These are phyloP conservation scores for Struthio camelus DNA, from an alignment of 2,113 vertebrate genomes.

Conservation along the genomic window DNA sequence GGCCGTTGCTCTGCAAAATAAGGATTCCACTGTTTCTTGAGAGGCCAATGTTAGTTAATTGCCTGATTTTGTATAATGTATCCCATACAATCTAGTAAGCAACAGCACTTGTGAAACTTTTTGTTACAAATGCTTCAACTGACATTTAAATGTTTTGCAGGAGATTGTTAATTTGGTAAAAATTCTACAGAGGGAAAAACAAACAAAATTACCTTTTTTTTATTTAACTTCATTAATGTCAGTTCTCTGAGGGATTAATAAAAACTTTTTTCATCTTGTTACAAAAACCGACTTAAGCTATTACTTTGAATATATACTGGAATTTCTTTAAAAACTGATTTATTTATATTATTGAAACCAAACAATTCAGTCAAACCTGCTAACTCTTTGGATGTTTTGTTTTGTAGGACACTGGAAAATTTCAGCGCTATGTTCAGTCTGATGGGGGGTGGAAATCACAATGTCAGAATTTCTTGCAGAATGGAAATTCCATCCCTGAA, in stretches of 20 bases:
- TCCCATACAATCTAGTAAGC: not conserved
- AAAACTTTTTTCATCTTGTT: not conserved
- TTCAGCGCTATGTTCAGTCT: not conserved
- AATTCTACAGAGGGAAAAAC: not conserved
- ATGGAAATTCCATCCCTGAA: conserved; percentile 3
- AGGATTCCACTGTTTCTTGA: not conserved
- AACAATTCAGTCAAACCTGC: not conserved
- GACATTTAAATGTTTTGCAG: not conserved
- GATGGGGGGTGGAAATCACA: not conserved
- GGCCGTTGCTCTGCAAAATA: not conserved
- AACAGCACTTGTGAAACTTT: not conserved
- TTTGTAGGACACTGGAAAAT: not conserved
- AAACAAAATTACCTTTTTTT: not conserved
- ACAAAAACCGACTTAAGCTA: not conserved
- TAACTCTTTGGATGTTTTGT: not conserved
- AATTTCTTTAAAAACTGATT: not conserved
- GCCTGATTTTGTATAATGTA: not conserved
- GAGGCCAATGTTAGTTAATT: not conserved
- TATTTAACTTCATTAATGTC: not conserved
- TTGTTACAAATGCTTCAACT: conserved; percentile 9
- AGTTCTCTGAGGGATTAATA: not conserved
- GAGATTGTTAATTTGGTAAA: not conserved
- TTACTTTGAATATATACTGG: not conserved
- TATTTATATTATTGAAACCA: not conserved
- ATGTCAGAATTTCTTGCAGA: not conserved